Evolutionary conservation across 2,888 invertebrate genomes (phyloP), one percentile per base, ranked within the genome.

Genomic region (Harmothoe impar): DNA sequence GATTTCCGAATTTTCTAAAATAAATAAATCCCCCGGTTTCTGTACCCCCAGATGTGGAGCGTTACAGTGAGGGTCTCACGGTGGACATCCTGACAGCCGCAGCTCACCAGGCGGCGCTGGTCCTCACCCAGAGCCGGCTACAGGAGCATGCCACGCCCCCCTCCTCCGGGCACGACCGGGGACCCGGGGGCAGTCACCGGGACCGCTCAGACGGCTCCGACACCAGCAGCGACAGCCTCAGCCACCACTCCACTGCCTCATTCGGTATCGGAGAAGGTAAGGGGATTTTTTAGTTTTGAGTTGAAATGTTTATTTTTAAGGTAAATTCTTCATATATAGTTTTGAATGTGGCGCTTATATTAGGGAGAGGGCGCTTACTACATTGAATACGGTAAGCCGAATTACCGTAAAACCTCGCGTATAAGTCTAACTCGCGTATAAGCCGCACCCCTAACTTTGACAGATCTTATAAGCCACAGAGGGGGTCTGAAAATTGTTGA

Each of bases 31-130:
- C n/a, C n/a, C n/a, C n/a, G n/a, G n/a, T n/a, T n/a, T n/a, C n/a
- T n/a, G n/a, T n/a, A n/a, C n/a, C 43, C 23, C 3, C 43, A 84
- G 84, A 84, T 43, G 25, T 84, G 10, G 84, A n/a, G 23, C 17
- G 25, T 43, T 84, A 25, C 33, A 25, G 84, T 20, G 35, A 84
- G 43, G 0, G n/a, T 3, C 51, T 84, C 10, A 84, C 25, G 1
- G 43, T 33, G 35, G 84, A 84, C n/a, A 43, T 84, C 15, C 0
- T 84, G 1, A 84, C 84, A 1, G 33, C 84, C 0, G 84, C 84
- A n/a, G 84, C 43, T 5, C 84, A 43, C 29, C 84, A 84, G 84
- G 84, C 84, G 43, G 84, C 84, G 43, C 33, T 84, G 17, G 84
- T 84, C 23, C 84, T 84, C 5, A 84, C 84, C 35, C 84, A 84